Conservation (phyloP, 2,888 invertebrate genomes). For the Mesorhabditis belari region DNA sequence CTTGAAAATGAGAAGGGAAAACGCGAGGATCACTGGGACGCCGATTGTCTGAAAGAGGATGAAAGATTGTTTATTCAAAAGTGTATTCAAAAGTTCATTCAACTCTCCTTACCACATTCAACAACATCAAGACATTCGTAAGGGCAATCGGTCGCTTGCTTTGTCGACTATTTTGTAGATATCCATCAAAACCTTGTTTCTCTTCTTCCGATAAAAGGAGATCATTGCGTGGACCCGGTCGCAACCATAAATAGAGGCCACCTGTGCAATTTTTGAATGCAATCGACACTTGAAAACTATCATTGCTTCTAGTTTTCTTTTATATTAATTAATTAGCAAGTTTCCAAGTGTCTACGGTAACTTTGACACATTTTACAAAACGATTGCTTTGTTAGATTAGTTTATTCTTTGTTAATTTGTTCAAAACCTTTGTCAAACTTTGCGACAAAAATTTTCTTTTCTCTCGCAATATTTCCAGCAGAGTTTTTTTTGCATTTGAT, state of each 20-base stretch:
- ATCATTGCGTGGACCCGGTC: conserved; percentile 1
- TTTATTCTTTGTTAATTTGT: too few relatives aligned
- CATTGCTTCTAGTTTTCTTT: too few relatives aligned
- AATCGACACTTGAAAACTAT: too few relatives aligned
- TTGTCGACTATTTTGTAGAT: not conserved
- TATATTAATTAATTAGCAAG: too few relatives aligned
- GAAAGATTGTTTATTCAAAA: not conserved
- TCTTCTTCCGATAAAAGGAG: not conserved
- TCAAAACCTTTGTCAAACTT: too few relatives aligned
- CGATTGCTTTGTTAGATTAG: too few relatives aligned
- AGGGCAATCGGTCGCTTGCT: conserved; percentile 8
- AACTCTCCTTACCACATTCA: conserved; percentile 13
- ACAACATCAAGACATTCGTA: conserved; percentile 10
- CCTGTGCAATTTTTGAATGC: too few relatives aligned
- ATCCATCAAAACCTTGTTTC: not conserved
- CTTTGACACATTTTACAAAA: too few relatives aligned
- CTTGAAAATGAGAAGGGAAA: conserved; percentile 14
- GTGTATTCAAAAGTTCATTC: not conserved
- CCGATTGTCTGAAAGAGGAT: conserved; percentile 23
- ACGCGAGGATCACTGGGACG: conserved; percentile 29
- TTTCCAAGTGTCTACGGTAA: too few relatives aligned
- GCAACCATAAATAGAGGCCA: conserved; percentile 2
- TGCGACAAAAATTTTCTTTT: too few relatives aligned
- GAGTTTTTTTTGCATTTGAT: too few relatives aligned
- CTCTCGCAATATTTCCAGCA: too few relatives aligned